Conservation (phyloP, 2,888 invertebrate species). For the Hypena proboscidalis region DNA sequence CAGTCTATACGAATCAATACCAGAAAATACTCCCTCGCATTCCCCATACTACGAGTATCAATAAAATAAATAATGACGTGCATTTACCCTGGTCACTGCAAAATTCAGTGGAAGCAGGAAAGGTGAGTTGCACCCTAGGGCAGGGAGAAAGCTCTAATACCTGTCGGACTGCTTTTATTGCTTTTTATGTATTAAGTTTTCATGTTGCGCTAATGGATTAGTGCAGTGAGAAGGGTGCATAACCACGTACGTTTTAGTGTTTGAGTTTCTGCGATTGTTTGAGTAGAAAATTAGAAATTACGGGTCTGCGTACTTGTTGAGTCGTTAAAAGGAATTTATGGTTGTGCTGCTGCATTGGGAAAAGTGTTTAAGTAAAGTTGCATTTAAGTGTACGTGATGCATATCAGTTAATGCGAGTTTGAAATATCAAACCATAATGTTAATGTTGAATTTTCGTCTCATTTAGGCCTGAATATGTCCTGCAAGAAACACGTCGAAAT, state of each 20-base stretch:
- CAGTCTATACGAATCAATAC: slow-evolving; percentile 5
- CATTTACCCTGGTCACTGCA: slow-evolving; percentile 34
- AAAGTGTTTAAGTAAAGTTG: no score
- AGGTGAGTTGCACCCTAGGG: slow-evolving; percentile 57
- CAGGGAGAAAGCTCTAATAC: slow-evolving; percentile 52
- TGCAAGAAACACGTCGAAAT: no score
- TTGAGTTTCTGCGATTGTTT: slow-evolving; percentile 13
- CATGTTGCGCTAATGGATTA: slow-evolving; percentile 81
- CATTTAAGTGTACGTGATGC: no score
- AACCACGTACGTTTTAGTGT: slow-evolving; percentile 18
- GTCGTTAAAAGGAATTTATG: no score
- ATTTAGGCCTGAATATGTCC: no score
- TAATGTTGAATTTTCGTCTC: no score
- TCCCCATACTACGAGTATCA: slow-evolving; percentile 1
- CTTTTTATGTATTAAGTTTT: slow-evolving; percentile 73
- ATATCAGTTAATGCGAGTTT: no score
- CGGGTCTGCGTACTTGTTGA: no score
- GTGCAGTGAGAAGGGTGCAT: slow-evolving; percentile 56
- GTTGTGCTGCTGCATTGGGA: no score
- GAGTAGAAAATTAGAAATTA: background rate
- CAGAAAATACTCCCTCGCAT: slow-evolving; percentile 5
- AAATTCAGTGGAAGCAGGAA: slow-evolving; percentile 31
- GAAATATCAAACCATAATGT: no score
- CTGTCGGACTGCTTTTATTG: slow-evolving; percentile 72
- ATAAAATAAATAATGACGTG: slow-evolving; percentile 33